These are phyloP conservation scores for Parauchenoglanis ngamensis DNA, from an alignment of 2,797 vertebrate species.

Conservation along the genomic window DNA sequence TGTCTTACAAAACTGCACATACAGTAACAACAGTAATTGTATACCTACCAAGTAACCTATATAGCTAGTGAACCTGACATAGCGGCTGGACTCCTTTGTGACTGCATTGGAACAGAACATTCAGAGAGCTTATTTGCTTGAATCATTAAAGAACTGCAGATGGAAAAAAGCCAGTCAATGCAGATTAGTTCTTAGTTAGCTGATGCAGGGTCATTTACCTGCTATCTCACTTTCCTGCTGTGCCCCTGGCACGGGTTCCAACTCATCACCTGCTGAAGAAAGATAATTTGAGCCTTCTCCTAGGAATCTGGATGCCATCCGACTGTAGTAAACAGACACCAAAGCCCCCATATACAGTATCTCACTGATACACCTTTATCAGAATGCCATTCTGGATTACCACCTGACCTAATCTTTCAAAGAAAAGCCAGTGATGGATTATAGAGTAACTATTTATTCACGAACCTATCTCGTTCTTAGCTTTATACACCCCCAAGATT, in stretches of 20 bases:
- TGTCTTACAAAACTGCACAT: not conserved
- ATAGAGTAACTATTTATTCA: not conserved
- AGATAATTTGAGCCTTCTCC: conserved; percentile 13
- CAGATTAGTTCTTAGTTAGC: not conserved
- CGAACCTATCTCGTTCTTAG: not conserved
- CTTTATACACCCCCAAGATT: not conserved
- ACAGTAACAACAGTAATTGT: not conserved
- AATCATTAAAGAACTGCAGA: conserved; percentile 27
- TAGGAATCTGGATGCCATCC: not conserved
- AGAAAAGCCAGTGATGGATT: not conserved
- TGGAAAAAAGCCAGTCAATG: not conserved
- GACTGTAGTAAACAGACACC: conserved; percentile 1
- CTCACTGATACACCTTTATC: not conserved
- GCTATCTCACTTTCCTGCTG: conserved; percentile 6
- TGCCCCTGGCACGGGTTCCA: not conserved
- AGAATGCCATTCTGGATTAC: not conserved
- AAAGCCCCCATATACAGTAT: not conserved
- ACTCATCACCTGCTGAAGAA: conserved; percentile 22
- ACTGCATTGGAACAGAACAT: not conserved
- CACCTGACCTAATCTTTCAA: not conserved
- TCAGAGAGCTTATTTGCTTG: not conserved
- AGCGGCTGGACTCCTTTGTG: not conserved
- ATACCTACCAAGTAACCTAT: not conserved
- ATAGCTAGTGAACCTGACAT: not conserved
- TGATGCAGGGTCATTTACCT: conserved; percentile 3